Evolutionary conservation across 23 tunicate species (phyloP).

Genomic region (Ciona savignyi): DNA sequence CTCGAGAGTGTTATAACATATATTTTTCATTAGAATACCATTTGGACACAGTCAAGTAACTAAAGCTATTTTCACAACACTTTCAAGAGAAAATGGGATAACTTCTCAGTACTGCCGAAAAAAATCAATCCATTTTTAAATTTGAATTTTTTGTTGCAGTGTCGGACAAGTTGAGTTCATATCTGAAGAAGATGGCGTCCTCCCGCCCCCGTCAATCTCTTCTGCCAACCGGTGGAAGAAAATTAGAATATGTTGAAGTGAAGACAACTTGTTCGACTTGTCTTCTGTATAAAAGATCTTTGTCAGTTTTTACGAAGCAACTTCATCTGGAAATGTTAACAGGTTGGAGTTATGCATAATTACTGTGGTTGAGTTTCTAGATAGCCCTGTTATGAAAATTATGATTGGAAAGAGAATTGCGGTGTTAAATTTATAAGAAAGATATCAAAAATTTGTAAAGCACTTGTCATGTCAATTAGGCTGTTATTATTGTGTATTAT

Average conservation of each 20-base stretch:
- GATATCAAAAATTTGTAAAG: too few species aligned
- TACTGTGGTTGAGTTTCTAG: neutral
- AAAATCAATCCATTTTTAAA: too few species aligned
- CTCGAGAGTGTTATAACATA: too few species aligned
- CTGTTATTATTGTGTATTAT: too few species aligned
- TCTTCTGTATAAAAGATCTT: slow-evolving; percentile 33
- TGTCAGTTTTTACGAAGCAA: slow-evolving; percentile 63
- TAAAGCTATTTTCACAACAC: too few species aligned
- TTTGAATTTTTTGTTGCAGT: slow-evolving; percentile 46
- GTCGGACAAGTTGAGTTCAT: slow-evolving; percentile 58
- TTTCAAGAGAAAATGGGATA: too few species aligned
- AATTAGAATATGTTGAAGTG: slow-evolving; percentile 88
- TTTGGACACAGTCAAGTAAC: too few species aligned
- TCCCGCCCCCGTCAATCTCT: slow-evolving; percentile 34
- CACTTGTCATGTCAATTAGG: too few species aligned
- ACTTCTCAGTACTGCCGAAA: too few species aligned
- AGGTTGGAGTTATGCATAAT: slow-evolving; percentile 17
- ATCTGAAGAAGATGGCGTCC: slow-evolving; percentile 49
- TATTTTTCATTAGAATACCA: too few species aligned
- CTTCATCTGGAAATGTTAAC: slow-evolving; percentile 88
- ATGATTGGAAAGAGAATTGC: too few species aligned
- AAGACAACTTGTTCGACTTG: slow-evolving; percentile 64
- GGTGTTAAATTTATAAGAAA: too few species aligned
- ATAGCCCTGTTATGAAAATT: neutral
- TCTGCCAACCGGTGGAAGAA: slow-evolving; percentile 88